phyloP scores from a whole-genome alignment of 1,140 invertebrate genomes.

The Pseudomyrmex pallidus region DNA sequence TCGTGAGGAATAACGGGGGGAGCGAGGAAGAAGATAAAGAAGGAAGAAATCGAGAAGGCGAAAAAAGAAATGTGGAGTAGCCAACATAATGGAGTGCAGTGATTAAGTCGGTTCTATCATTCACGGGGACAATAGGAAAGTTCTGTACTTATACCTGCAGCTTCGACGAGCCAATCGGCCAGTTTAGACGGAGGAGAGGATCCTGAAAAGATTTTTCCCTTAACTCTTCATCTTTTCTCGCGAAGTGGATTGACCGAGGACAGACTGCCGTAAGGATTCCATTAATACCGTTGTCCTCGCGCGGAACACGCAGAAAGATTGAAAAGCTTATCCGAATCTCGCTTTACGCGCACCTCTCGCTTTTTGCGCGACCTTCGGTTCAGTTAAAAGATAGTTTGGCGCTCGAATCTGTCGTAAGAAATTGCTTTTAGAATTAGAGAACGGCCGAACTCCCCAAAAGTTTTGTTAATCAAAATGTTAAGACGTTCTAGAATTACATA shows the following conservation, averaged over 20 bases:
- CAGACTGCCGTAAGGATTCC: slow-evolving; percentile 59
- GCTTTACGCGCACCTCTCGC: too few species aligned
- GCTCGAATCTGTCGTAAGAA: neutral
- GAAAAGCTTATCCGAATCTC: slow-evolving; percentile 13
- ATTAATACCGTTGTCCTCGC: slow-evolving; percentile 57
- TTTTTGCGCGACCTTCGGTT: neutral
- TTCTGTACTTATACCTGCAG: slow-evolving; percentile 64
- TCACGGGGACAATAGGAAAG: slow-evolving; percentile 74
- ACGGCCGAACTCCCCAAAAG: too few species aligned
- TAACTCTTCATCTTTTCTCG: slow-evolving; percentile 69
- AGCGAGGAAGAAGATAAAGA: slow-evolving; percentile 18
- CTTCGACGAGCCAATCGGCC: slow-evolving; percentile 78
- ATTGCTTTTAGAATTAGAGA: too few species aligned
- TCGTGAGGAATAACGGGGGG: slow-evolving; percentile 36
- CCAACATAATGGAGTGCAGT: slow-evolving; percentile 75
- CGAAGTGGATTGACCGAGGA: slow-evolving; percentile 72
- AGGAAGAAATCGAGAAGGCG: slow-evolving; percentile 43
- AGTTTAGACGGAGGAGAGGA: slow-evolving; percentile 44
- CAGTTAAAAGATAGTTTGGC: slow-evolving; percentile 17
- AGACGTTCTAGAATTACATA: neutral
- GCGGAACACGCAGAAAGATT: slow-evolving; percentile 47
- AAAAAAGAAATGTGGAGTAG: slow-evolving; percentile 68
- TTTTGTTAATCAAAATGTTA: neutral
- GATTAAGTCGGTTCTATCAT: slow-evolving; percentile 77
- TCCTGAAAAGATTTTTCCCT: slow-evolving; percentile 68